Conservation (phyloP, 2,888 invertebrate genomes). For the Theretra japonica region DNA sequence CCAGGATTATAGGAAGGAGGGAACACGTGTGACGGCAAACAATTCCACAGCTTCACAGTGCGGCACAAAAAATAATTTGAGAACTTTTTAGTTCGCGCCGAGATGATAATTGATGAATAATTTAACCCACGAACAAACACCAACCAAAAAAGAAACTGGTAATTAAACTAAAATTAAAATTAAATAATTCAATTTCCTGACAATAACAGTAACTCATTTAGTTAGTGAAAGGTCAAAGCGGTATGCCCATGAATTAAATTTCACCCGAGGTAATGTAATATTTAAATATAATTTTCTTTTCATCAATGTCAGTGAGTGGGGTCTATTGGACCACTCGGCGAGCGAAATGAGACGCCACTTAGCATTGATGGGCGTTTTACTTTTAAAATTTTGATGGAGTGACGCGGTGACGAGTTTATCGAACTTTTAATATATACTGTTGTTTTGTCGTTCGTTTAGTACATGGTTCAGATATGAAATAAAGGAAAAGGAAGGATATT, state of each 20-base stretch:
- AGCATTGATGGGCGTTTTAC: not conserved
- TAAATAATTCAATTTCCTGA: not conserved
- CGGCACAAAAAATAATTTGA: too few relatives aligned
- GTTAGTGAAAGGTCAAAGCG: not conserved
- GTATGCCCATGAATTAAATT: slow-evolving; percentile 11
- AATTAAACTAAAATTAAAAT: not conserved
- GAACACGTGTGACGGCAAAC: too few relatives aligned
- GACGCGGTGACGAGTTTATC: not conserved
- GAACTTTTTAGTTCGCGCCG: too few relatives aligned
- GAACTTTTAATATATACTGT: not conserved
- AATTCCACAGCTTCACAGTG: too few relatives aligned
- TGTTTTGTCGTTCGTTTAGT: too few relatives aligned
- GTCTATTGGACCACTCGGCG: slow-evolving; percentile 8
- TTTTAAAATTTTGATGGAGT: not conserved
- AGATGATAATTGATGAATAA: too few relatives aligned
- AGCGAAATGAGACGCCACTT: slow-evolving; percentile 3
- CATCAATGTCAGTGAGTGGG: slow-evolving; percentile 18
- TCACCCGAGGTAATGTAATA: slow-evolving; percentile 18
- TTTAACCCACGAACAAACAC: too few relatives aligned
- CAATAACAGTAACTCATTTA: not conserved
- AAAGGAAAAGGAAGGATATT: too few relatives aligned
- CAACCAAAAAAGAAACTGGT: too few relatives aligned
- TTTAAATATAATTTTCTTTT: slow-evolving; percentile 24
- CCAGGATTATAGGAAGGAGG: too few relatives aligned
- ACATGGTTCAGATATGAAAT: too few relatives aligned